Percentiles rank a stretch among this genome's conserved stretches.
Evolutionary conservation across 2,797 vertebrate genomes (phyloP).

Genomic region (Muscicapa striata): DNA sequence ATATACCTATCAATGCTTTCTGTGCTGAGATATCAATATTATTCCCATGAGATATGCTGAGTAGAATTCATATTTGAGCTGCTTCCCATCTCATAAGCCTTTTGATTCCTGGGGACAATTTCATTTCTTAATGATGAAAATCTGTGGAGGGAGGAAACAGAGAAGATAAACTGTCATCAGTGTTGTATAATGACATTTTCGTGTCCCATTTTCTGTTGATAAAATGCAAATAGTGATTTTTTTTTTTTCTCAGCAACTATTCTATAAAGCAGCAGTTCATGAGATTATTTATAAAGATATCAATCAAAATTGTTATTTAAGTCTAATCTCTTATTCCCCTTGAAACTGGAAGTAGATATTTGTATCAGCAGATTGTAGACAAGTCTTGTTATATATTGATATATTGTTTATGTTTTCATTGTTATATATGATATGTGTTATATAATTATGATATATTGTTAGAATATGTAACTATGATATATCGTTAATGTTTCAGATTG

Average conservation of each 20-base stretch:
- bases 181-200: constrained; percentile 49
- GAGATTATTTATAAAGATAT: constrained; percentile 25
- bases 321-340: constrained; percentile 32
- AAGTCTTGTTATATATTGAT: neutral
- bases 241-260: neutral
- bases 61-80: neutral
- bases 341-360: constrained; percentile 25
- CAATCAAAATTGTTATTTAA: constrained; percentile 28
- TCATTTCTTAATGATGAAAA: constrained; percentile 1
- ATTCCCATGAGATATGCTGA: neutral
- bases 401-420: neutral
- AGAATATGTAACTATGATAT: neutral
- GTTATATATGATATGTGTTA: too few relatives aligned
- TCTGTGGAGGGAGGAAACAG: neutral
- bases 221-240: neutral
- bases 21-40: constrained; percentile 15
- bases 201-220: constrained; percentile 55
- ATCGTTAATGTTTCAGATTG: neutral
- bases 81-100: neutral
- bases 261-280: constrained; percentile 22
- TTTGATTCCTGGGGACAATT: neutral
- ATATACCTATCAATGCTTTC: neutral
- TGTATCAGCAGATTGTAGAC: neutral
- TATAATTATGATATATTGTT: too few relatives aligned
- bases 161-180: constrained; percentile 14